Evolutionary conservation across 2,797 vertebrate genomes (phyloP).

Genomic region (Rallus crepitans): DNA sequence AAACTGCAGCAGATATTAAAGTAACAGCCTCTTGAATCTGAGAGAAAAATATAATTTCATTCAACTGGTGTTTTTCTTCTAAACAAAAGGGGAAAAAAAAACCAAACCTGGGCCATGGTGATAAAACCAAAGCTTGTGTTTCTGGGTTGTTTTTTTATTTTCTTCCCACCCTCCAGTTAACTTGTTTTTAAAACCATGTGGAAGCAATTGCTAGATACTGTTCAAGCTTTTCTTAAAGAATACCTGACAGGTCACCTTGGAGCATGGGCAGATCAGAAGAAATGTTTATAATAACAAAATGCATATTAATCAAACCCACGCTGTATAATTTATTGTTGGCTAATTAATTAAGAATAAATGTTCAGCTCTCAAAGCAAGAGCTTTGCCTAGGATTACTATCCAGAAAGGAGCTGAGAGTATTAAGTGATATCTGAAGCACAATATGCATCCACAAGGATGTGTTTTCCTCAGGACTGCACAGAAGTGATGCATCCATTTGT

Average conservation of each 20-base stretch:
- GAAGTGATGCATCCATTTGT: neutral
- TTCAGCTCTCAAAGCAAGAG: neutral
- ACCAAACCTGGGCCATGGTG: neutral
- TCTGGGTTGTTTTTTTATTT: neutral
- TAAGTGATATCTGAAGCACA: conserved; percentile 44
- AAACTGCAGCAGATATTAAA: conserved; percentile 8
- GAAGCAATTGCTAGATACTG: neutral
- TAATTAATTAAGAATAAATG: conserved; percentile 29
- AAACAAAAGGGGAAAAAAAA: neutral
- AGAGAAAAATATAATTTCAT: neutral
- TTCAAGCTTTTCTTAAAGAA: neutral
- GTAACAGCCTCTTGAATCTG: conserved; percentile 34
- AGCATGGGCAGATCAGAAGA: neutral
- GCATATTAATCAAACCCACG: neutral
- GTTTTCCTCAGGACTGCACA: conserved; percentile 36
- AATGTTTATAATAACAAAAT: neutral
- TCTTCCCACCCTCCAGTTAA: neutral
- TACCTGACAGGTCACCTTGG: neutral
- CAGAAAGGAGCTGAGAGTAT: conserved; percentile 23
- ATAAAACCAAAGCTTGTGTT: neutral
- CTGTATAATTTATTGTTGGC: conserved; percentile 3
- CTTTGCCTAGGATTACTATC: conserved; percentile 32
- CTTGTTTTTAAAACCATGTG: neutral
- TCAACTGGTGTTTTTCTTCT: neutral
- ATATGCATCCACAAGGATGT: neutral